These are phyloP conservation scores for Rhogogaster chlorosoma DNA, from an alignment of 2,888 invertebrate species.

Conservation along the genomic window DNA sequence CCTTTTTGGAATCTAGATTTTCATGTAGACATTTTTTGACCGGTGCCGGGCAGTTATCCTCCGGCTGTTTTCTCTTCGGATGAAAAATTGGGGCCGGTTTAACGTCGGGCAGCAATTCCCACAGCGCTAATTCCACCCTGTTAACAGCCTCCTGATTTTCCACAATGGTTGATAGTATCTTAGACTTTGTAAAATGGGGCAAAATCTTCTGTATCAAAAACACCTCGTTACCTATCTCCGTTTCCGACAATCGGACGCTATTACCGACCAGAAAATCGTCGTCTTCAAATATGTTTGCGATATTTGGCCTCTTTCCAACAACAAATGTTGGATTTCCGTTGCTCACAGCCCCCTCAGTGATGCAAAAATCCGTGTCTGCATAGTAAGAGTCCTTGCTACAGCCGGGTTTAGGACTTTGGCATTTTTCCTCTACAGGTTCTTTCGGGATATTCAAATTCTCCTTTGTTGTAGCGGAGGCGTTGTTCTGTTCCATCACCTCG, in stretches of 20 bases:
- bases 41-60: constrained; percentile 54
- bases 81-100: constrained; percentile 47
- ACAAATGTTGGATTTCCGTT: neutral
- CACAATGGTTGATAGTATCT: neutral
- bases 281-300: neutral
- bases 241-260: neutral
- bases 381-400: constrained; percentile 64
- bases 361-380: constrained; percentile 50
- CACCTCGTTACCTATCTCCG: neutral
- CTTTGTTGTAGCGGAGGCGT: neutral
- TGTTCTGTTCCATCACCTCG: constrained; percentile 50
- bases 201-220: constrained; percentile 1
- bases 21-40: constrained; percentile 50
- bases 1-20: neutral
- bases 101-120: constrained; percentile 62
- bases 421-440: neutral
- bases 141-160: constrained; percentile 13
- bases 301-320: neutral
- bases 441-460: neutral
- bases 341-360: constrained; percentile 49
- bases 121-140: constrained; percentile 61
- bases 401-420: constrained; percentile 61
- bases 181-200: neutral
- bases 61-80: constrained; percentile 44
- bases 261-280: neutral